These are phyloP conservation scores for Threskiornis aethiopicus DNA, from an alignment of 2,797 vertebrate genomes.

Conservation along the genomic window DNA sequence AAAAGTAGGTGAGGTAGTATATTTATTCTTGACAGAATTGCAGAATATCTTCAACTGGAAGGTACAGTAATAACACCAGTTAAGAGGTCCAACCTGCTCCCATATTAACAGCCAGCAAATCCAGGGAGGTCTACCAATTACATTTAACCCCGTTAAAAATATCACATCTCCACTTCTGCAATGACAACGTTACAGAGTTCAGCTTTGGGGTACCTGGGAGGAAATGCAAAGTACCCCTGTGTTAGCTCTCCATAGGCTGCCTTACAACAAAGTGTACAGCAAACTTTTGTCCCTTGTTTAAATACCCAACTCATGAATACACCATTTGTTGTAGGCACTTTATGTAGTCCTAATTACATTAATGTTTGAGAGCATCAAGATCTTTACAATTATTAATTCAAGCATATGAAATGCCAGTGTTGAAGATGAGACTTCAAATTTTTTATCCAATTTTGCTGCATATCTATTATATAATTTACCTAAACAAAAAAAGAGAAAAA, in stretches of 20 bases:
- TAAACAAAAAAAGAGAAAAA: accelerated
- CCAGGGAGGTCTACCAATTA: not conserved
- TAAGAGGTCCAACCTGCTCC: not conserved
- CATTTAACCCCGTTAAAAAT: not conserved
- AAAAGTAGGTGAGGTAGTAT: not conserved
- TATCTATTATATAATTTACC: not conserved
- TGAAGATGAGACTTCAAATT: not conserved
- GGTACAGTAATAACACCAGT: not conserved
- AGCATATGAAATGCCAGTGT: not conserved
- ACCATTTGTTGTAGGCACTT: not conserved
- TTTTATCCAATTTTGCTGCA: not conserved
- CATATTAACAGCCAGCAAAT: not conserved
- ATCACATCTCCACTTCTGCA: not conserved
- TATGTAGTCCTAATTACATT: not conserved
- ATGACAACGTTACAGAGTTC: not conserved
- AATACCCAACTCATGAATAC: not conserved
- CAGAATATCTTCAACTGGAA: not conserved
- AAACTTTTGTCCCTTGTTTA: not conserved
- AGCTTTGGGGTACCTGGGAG: not conserved
- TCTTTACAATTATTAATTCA: not conserved
- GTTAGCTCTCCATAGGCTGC: not conserved
- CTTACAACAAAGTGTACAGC: not conserved
- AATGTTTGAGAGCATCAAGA: not conserved
- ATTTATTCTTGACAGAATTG: not conserved
- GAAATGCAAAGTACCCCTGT: not conserved